phyloP scores from a whole-genome alignment of 2,888 invertebrate species.

The Cheilosia pagana region DNA sequence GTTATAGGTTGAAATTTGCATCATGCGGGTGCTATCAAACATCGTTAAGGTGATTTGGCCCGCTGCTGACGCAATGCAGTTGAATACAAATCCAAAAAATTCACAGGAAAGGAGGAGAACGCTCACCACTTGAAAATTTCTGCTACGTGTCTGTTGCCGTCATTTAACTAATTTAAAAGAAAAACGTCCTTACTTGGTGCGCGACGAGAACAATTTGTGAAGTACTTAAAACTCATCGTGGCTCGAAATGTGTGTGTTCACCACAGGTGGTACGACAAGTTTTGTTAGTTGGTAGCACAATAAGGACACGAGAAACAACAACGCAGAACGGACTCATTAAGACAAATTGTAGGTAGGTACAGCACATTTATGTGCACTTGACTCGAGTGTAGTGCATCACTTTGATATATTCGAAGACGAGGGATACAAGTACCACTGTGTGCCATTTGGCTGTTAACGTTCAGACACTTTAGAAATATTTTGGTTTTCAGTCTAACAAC shows the following conservation, averaged over 20 bases:
- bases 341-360: constrained; percentile 56
- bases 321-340: constrained; percentile 67
- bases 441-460: constrained; percentile 51
- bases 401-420: constrained; percentile 46
- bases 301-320: constrained; percentile 16
- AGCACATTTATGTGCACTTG: constrained; percentile 68
- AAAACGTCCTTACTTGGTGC: constrained; percentile 42
- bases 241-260: constrained; percentile 61
- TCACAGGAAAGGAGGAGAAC: constrained; percentile 11
- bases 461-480: constrained; percentile 30
- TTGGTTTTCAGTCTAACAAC: constrained; percentile 25
- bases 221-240: constrained; percentile 66
- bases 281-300: constrained; percentile 52
- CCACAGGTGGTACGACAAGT: constrained; percentile 70
- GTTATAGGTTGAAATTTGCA: constrained; percentile 46
- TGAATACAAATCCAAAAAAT: constrained; percentile 39
- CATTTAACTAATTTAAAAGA: constrained; percentile 65
- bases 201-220: constrained; percentile 62
- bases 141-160: constrained; percentile 64
- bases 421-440: constrained; percentile 30
- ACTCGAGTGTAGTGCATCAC: constrained; percentile 62
- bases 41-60: constrained; percentile 48
- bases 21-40: constrained; percentile 60
- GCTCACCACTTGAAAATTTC: constrained; percentile 47
- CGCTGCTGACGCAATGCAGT: constrained; percentile 62